Conservation (phyloP, 2,888 invertebrate genomes). For the Biston betularia region DNA sequence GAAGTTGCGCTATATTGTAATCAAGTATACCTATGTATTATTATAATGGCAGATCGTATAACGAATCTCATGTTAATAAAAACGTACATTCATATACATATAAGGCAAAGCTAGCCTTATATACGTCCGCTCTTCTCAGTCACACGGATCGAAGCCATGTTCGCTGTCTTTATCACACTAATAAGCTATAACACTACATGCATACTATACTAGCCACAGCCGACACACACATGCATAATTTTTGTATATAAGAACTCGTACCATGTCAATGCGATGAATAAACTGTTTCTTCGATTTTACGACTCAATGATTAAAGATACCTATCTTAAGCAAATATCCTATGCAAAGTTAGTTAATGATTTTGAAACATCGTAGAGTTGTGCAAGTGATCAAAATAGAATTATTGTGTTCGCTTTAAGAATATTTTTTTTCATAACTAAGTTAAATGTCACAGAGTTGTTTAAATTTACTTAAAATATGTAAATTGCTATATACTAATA, state of each 20-base stretch:
- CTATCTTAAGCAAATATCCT: slow-evolving; percentile 57
- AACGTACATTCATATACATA: slow-evolving; percentile 82
- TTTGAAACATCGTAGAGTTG: slow-evolving; percentile 60
- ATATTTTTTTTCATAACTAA: too few relatives aligned
- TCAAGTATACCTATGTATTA: slow-evolving; percentile 77
- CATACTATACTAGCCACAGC: slow-evolving; percentile 32
- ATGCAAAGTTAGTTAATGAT: slow-evolving; percentile 79
- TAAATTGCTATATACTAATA: too few relatives aligned
- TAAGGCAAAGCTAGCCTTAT: slow-evolving; percentile 83
- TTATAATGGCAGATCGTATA: slow-evolving; percentile 79
- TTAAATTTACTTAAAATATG: too few relatives aligned
- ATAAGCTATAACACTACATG: slow-evolving; percentile 67
- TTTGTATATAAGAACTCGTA: slow-evolving; percentile 53
- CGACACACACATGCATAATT: slow-evolving; percentile 54
- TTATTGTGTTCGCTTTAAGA: not conserved
- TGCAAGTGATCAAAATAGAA: slow-evolving; percentile 13
- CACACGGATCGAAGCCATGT: slow-evolving; percentile 60
- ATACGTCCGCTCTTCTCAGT: slow-evolving; percentile 72
- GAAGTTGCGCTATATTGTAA: slow-evolving; percentile 67
- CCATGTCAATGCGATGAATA: slow-evolving; percentile 81
- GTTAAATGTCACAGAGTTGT: too few relatives aligned
- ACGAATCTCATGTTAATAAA: slow-evolving; percentile 82
- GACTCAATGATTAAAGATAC: slow-evolving; percentile 81
- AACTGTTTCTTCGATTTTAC: slow-evolving; percentile 85
- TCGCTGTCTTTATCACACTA: slow-evolving; percentile 76